These are phyloP conservation scores for Melanocharis versteri DNA, from an alignment of 2,113 vertebrate genomes.

Conservation along the genomic window DNA sequence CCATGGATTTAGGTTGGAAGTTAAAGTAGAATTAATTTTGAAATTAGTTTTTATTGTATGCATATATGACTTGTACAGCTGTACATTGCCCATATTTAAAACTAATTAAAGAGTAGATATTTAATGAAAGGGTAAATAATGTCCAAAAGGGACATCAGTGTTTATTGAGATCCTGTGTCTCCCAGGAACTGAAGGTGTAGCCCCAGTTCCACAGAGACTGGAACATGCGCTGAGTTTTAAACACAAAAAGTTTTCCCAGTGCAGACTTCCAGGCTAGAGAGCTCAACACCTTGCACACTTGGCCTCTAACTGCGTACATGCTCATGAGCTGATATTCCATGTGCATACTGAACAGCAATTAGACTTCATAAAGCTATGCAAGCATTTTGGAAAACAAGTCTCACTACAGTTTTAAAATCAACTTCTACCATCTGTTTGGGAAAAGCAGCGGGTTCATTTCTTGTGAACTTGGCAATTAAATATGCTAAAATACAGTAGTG, in stretches of 20 bases:
- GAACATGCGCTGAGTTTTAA: not conserved
- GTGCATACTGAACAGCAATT: constrained; percentile 19
- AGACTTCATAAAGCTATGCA: constrained; percentile 42
- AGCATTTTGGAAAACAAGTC: constrained; percentile 60
- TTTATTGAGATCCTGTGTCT: not conserved
- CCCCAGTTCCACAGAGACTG: not conserved
- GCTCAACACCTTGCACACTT: not conserved
- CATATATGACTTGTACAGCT: not conserved
- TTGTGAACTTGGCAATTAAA: constrained; percentile 66
- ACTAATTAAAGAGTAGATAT: not conserved
- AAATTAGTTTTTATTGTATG: not conserved
- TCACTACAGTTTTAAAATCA: constrained; percentile 56
- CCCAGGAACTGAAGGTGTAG: not conserved
- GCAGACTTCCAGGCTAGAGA: not conserved
- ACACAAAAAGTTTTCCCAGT: not conserved
- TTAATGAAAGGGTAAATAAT: not conserved
- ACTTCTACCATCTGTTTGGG: constrained; percentile 67
- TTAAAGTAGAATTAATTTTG: not conserved
- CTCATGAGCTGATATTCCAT: not conserved
- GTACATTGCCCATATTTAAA: not conserved
- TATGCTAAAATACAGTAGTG: constrained; percentile 52
- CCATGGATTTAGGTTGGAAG: not conserved
- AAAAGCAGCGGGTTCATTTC: constrained; percentile 25
- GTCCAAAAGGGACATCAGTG: not conserved
- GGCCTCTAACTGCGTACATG: not conserved